These are phyloP conservation scores for Festucalex cinctus DNA, from an alignment of 2,113 vertebrate species.

Conservation along the genomic window DNA sequence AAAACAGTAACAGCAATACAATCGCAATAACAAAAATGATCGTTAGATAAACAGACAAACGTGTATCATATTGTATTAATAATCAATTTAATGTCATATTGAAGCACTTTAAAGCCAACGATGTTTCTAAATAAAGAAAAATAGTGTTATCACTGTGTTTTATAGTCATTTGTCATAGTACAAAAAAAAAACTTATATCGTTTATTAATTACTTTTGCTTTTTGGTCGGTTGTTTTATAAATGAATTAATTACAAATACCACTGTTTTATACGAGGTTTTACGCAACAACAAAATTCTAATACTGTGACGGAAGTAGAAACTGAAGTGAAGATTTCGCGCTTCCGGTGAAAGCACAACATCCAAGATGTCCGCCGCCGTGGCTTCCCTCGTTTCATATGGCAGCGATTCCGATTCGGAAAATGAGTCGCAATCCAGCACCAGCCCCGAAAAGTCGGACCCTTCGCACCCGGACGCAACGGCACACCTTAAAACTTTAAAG, in stretches of 20 bases:
- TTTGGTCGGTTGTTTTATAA: background rate
- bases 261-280: background rate
- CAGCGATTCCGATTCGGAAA: slow-evolving; percentile 85
- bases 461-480: slow-evolving; percentile 70
- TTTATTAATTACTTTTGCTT: no score
- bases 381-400: slow-evolving; percentile 84
- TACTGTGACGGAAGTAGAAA: background rate
- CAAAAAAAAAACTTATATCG: background rate
- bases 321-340: slow-evolving; percentile 40
- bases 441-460: slow-evolving; percentile 40
- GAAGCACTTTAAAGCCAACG: no score
- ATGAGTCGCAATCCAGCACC: slow-evolving; percentile 69
- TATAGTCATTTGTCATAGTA: background rate
- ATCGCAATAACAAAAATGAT: no score
- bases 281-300: background rate
- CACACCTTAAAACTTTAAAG: slow-evolving; percentile 74
- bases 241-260: background rate
- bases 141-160: background rate
- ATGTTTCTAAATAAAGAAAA: no score
- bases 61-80: background rate
- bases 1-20: no score
- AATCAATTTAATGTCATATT: no score
- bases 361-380: slow-evolving; percentile 82
- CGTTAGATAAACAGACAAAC: no score
- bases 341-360: slow-evolving; percentile 69